phyloP scores from a whole-genome alignment of 2,888 invertebrate species.

The Junonia oenone region DNA sequence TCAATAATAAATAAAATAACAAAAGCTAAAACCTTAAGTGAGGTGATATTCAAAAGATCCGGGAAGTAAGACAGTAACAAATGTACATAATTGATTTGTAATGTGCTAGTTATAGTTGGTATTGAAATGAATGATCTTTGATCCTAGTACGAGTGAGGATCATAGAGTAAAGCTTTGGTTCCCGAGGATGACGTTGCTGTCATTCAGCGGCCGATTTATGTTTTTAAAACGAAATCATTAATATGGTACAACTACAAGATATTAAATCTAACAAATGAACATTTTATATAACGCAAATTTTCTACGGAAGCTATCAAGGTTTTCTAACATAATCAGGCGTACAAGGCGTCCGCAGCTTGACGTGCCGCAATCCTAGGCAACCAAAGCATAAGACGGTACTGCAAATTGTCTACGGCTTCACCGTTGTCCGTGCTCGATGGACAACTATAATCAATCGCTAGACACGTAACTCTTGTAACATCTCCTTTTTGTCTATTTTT shows the following conservation, averaged over 20 bases:
- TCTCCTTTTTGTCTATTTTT: slow-evolving; percentile 68
- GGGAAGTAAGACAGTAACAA: neutral
- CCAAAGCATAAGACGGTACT: slow-evolving; percentile 30
- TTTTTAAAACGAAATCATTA: too few species aligned
- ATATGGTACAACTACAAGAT: too few species aligned
- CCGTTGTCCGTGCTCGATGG: slow-evolving; percentile 17
- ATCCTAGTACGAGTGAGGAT: neutral
- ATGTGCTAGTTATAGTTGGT: neutral
- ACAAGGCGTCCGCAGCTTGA: too few species aligned
- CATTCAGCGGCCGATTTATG: too few species aligned
- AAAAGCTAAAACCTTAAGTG: neutral
- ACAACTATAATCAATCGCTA: slow-evolving; percentile 32
- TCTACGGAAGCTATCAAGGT: too few species aligned
- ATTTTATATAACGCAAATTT: too few species aligned
- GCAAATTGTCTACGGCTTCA: slow-evolving; percentile 30
- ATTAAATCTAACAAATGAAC: too few species aligned
- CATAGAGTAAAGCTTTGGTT: neutral
- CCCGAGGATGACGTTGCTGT: too few species aligned
- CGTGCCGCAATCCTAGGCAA: neutral
- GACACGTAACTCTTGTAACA: slow-evolving; percentile 47
- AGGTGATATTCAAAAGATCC: too few species aligned
- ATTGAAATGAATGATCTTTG: neutral
- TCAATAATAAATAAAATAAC: neutral
- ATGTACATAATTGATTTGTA: neutral
- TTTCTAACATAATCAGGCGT: too few species aligned